phyloP scores from a whole-genome alignment of 92 coral and sea anemone species.

The Actinostola sp. region DNA sequence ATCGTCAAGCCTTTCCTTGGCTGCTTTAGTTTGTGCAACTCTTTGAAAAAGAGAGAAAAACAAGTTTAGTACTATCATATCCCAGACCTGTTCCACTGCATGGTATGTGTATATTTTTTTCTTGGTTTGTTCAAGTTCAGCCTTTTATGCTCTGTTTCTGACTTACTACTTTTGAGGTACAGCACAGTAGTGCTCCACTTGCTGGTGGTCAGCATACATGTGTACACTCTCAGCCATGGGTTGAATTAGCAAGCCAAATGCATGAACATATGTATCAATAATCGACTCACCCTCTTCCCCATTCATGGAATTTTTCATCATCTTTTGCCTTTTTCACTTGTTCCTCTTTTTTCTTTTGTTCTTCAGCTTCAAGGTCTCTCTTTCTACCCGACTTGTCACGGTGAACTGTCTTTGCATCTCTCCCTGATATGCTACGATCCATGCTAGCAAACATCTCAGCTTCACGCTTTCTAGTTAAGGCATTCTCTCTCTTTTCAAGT shows the following conservation, averaged over 20 bases:
- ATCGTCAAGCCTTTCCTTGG: constrained; percentile 70
- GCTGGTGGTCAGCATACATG: not conserved
- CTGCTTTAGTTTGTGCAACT: constrained; percentile 63
- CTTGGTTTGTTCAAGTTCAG: no score
- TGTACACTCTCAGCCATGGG: not conserved
- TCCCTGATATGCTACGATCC: constrained; percentile 72
- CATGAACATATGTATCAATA: not conserved
- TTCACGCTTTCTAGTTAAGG: constrained; percentile 62
- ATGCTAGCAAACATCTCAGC: constrained; percentile 75
- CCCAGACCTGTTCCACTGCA: constrained; percentile 36
- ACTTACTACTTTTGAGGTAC: no score
- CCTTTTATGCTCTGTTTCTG: no score
- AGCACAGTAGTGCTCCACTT: no score
- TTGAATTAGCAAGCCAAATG: not conserved
- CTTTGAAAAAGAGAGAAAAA: constrained; percentile 25
- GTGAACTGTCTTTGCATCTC: constrained; percentile 86
- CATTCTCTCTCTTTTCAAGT: constrained; percentile 75
- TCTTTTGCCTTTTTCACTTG: constrained; percentile 79
- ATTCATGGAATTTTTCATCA: constrained; percentile 84
- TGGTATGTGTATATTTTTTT: not conserved
- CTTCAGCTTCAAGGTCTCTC: constrained; percentile 75
- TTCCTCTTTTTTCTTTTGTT: constrained; percentile 78
- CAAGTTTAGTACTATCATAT: not conserved
- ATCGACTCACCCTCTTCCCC: constrained; percentile 91
- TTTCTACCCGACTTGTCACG: constrained; percentile 85